Base-by-base conservation (phyloP, 2,888 invertebrate genomes). In the Ellobium chinense region DNA sequence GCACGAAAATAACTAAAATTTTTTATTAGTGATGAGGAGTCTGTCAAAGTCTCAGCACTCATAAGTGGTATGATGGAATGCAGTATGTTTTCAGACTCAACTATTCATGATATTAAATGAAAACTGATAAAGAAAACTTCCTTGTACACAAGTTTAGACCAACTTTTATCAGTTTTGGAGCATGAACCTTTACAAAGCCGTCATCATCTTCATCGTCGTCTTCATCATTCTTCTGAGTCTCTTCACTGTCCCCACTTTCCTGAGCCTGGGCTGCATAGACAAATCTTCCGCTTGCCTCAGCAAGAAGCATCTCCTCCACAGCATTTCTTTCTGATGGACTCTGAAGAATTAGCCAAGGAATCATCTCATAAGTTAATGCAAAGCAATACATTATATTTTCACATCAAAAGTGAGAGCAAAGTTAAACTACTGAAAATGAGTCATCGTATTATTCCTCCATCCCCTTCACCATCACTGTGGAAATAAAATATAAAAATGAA, bases 221-320 rank as follows among this genome's bases (percentile, higher is more conserved):
- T 18, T 82, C 87, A 18, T 82, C 85, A n/a, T n/a, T n/a, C n/a
- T n/a, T n/a, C n/a, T n/a, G n/a, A 4, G 82, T 85, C 7, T 58
- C 68, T 2, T 14, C 21, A 29, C 4, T 1, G 12, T 29, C 85
- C 18, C 36, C 75, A 2, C 29, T 27, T 39, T 18, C 2, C n/a
- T 12, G 27, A 12, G 65, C 76, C 2, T 69, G 80, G 0, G 86
- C 85, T 34, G 88, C 85, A 87, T 93, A 94, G 80, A 92, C 90
- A 90, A 95, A 94, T 73, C 91, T 89, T 46, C 95, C 94, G 85
- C 91, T 90, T 80, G 93, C 93, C 89, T 95, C 95, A 0, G 95
- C 95, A 14, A 93, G 94, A 87, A 94, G 93, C 95, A 96, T 95
- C 93, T 97, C 97, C 78, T 95, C 95, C 2, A 96, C 90, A 0